These are phyloP conservation scores for Aspidiotus rigidus DNA, from an alignment of 2,888 invertebrate genomes.

Conservation along the genomic window DNA sequence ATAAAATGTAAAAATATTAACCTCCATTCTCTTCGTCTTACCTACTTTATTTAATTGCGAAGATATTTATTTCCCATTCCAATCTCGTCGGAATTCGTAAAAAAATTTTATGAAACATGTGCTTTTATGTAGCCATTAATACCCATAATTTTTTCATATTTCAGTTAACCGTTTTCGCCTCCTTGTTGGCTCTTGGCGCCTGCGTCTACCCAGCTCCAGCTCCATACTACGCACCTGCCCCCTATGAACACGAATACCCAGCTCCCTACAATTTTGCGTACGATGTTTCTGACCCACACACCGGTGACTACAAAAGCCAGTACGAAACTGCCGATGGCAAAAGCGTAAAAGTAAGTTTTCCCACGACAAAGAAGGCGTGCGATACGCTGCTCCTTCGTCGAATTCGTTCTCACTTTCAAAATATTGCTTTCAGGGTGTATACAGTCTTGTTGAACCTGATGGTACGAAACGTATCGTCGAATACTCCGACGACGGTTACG, in stretches of 20 bases:
- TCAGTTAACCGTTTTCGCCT: slow-evolving; percentile 21
- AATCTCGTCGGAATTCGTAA: no score
- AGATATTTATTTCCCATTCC: no score
- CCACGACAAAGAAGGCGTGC: background rate
- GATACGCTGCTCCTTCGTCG: no score
- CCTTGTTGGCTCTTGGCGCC: slow-evolving; percentile 20
- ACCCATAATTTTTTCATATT: background rate
- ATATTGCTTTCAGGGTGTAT: slow-evolving; percentile 34
- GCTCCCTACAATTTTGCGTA: slow-evolving; percentile 38
- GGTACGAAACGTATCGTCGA: slow-evolving; percentile 37
- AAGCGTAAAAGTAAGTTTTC: slow-evolving; percentile 35
- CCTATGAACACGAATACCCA: slow-evolving; percentile 35
- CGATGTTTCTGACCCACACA: slow-evolving; percentile 37
- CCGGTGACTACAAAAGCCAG: slow-evolving; percentile 38
- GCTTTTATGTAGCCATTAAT: no score
- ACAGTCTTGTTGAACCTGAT: slow-evolving; percentile 37
- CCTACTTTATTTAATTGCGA: no score
- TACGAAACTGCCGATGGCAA: slow-evolving; percentile 37
- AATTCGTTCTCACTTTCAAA: background rate
- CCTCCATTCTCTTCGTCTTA: no score
- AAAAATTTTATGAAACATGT: no score
- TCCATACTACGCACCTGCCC: slow-evolving; percentile 13
- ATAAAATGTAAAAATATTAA: no score
- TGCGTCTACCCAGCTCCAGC: slow-evolving; percentile 22
- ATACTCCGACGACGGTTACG: slow-evolving; percentile 37